Evolutionary conservation across 2,797 vertebrate genomes (phyloP).

Genomic region (Bovichtus diacanthus): DNA sequence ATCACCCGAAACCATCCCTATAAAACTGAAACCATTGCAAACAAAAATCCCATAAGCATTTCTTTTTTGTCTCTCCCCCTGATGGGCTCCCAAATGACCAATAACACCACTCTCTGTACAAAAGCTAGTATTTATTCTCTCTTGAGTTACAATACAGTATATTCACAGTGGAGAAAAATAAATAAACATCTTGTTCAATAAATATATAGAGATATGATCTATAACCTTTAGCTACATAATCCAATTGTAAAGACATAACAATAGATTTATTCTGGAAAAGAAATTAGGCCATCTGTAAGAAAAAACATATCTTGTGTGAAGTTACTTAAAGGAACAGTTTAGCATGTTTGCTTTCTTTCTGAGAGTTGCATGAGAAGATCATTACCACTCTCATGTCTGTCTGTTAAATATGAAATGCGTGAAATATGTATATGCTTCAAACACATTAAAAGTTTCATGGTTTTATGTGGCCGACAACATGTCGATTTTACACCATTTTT

Average conservation of each 20-base stretch:
- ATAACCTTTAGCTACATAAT: constrained; percentile 61
- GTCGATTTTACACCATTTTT: neutral
- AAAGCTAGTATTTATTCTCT: constrained; percentile 83
- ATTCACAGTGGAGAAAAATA: constrained; percentile 82
- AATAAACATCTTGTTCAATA: constrained; percentile 88
- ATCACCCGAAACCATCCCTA: constrained; percentile 76
- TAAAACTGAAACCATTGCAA: constrained; percentile 77
- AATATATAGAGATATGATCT: constrained; percentile 82
- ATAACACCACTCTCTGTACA: constrained; percentile 74
- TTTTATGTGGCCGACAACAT: neutral
- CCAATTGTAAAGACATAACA: constrained; percentile 57
- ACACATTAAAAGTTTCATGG: neutral
- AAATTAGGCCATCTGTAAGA: constrained; percentile 27
- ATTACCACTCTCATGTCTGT: neutral
- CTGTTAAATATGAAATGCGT: no score
- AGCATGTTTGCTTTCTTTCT: constrained; percentile 7
- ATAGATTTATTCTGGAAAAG: constrained; percentile 43
- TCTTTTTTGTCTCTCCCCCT: constrained; percentile 57
- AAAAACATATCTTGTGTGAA: neutral
- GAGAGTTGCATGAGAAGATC: neutral
- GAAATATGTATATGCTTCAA: no score
- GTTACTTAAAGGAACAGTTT: constrained; percentile 29
- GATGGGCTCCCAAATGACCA: constrained; percentile 73
- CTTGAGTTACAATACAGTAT: constrained; percentile 77
- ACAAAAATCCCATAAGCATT: constrained; percentile 70